Conservation (phyloP, 2,797 vertebrate genomes). For the Vultur gryphus region DNA sequence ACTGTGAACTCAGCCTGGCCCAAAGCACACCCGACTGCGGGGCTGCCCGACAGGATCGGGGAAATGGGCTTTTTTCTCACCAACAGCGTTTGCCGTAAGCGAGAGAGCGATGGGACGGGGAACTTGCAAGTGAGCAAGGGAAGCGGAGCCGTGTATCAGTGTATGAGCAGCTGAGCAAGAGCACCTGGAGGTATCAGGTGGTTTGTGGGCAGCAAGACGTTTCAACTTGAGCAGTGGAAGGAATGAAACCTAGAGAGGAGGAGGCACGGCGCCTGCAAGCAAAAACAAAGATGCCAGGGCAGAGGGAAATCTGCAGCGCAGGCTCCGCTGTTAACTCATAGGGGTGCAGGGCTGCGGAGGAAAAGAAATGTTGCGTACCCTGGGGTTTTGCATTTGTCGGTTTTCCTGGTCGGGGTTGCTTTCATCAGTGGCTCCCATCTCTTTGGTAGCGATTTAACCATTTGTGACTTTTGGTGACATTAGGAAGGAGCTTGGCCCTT, state of each 20-base stretch:
- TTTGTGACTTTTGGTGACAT: neutral
- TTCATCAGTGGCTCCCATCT: neutral
- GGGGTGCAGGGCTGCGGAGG: accelerated
- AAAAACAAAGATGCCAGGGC: neutral
- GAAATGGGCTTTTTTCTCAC: neutral
- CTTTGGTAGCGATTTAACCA: neutral
- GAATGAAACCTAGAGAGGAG: neutral
- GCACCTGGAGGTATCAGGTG: neutral
- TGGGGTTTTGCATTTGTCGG: accelerated
- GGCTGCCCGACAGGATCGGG: neutral
- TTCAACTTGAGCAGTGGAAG: neutral
- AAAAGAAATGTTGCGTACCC: neutral
- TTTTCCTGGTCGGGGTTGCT: neutral
- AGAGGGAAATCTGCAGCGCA: neutral
- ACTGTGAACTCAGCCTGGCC: neutral
- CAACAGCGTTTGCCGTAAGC: accelerated
- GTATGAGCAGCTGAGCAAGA: neutral
- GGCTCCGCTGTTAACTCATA: accelerated
- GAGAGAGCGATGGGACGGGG: neutral
- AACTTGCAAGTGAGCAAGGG: neutral
- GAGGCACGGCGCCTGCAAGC: neutral
- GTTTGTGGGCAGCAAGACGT: neutral
- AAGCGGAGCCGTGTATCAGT: accelerated
- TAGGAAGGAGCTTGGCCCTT: neutral
- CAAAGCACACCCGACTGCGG: neutral